These are phyloP conservation scores for Gerris buenoi DNA, from an alignment of 1,140 invertebrate species.

Conservation along the genomic window DNA sequence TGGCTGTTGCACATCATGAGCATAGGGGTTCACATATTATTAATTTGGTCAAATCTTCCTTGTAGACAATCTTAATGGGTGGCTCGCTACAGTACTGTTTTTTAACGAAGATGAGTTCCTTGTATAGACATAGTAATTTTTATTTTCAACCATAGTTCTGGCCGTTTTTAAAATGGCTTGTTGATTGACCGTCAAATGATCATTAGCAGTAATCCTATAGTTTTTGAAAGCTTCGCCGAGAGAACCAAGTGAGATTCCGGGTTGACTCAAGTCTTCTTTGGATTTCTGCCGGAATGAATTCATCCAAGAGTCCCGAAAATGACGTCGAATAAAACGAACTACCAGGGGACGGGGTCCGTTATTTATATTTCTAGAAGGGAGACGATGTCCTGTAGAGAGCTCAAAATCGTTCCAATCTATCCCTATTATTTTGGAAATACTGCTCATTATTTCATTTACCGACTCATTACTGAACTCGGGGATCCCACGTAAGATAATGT, in stretches of 20 bases:
- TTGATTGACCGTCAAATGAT: background rate
- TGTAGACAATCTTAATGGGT: background rate
- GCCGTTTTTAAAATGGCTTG: background rate
- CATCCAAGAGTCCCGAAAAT: background rate
- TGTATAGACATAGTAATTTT: background rate
- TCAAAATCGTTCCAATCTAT: background rate
- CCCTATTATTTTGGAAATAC: background rate
- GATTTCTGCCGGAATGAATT: background rate
- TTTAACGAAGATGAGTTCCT: background rate
- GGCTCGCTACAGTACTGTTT: background rate
- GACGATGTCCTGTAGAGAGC: background rate
- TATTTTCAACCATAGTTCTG: background rate
- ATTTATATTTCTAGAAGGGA: background rate
- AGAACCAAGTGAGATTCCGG: background rate
- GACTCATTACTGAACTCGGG: background rate
- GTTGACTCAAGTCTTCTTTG: background rate
- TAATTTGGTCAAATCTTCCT: background rate
- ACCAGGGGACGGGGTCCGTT: background rate
- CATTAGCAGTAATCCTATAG: background rate
- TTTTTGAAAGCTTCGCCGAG: background rate
- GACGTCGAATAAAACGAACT: background rate
- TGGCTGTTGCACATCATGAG: background rate
- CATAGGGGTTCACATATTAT: background rate
- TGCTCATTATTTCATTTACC: background rate
- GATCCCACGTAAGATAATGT: background rate